phyloP scores from a whole-genome alignment of 2,113 vertebrate genomes.

The Dryoscopus gambensis region DNA sequence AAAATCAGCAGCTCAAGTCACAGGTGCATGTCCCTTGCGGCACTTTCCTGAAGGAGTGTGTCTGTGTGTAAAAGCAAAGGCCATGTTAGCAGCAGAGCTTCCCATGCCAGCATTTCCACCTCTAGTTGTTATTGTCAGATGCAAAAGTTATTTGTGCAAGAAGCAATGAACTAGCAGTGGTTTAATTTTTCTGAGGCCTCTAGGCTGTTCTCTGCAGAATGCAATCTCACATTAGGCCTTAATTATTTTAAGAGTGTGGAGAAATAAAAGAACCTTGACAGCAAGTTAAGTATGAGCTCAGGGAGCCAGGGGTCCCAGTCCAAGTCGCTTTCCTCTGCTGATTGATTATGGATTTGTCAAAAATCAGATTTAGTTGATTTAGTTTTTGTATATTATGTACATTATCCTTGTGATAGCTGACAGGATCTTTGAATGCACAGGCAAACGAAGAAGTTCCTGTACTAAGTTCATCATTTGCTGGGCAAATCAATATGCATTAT shows the following conservation, averaged over 20 bases:
- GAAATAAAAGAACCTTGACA: neutral
- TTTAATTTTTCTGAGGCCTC: neutral
- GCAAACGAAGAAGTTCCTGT: neutral
- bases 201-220: neutral
- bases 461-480: neutral
- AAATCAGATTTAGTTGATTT: neutral
- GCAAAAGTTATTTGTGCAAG: neutral
- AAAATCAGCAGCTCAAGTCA: neutral
- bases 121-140: neutral
- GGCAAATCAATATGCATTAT: neutral
- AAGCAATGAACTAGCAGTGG: neutral
- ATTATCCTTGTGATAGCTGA: neutral
- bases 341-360: neutral
- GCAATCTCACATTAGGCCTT: neutral
- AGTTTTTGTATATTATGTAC: neutral
- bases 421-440: neutral
- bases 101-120: neutral
- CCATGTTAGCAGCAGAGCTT: neutral
- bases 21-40: neutral
- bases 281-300: neutral
- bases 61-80: neutral
- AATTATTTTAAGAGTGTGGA: neutral
- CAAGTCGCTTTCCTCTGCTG: neutral
- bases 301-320: neutral
- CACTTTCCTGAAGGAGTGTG: neutral